Percentiles rank a stretch among this genome's conserved stretches.
Evolutionary conservation across 2,888 invertebrate species (phyloP).

Genomic region (Cryptocheilus praepositus): DNA sequence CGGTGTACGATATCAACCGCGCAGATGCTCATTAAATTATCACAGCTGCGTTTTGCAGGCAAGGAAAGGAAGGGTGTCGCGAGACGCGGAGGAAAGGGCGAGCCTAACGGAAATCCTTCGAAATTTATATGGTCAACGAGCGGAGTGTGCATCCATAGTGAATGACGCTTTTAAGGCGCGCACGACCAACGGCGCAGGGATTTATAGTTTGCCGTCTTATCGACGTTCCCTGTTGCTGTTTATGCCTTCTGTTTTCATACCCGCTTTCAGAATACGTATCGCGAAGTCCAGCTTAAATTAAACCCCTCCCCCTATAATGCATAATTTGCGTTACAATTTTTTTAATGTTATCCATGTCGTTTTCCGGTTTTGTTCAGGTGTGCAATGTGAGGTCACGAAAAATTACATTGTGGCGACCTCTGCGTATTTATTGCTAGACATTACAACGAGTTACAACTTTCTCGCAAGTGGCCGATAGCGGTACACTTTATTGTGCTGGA

Average conservation of each 20-base stretch:
- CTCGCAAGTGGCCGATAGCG: too few relatives aligned
- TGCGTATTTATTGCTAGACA: too few relatives aligned
- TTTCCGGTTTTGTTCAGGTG: too few relatives aligned
- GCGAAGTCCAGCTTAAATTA: not conserved
- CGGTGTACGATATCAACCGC: not conserved
- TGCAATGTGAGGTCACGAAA: too few relatives aligned
- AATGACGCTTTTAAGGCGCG: conserved; percentile 15
- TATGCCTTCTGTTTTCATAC: not conserved
- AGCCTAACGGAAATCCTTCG: conserved; percentile 4
- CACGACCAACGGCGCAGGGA: not conserved
- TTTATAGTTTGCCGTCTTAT: conserved; percentile 11
- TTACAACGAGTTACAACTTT: too few relatives aligned
- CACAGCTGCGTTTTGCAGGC: conserved; percentile 1
- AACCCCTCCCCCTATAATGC: too few relatives aligned
- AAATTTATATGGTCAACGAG: conserved; percentile 9
- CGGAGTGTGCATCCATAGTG: conserved; percentile 10
- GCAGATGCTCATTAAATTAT: conserved; percentile 7
- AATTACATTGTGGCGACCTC: too few relatives aligned
- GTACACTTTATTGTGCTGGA: too few relatives aligned
- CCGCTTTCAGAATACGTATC: not conserved
- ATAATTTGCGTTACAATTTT: too few relatives aligned
- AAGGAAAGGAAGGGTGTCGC: not conserved
- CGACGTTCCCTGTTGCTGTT: not conserved
- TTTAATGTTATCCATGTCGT: too few relatives aligned
- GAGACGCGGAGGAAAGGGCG: not conserved